These are phyloP conservation scores for Malacoctenus gilli DNA, from an alignment of 2,797 vertebrate species.

Conservation along the genomic window DNA sequence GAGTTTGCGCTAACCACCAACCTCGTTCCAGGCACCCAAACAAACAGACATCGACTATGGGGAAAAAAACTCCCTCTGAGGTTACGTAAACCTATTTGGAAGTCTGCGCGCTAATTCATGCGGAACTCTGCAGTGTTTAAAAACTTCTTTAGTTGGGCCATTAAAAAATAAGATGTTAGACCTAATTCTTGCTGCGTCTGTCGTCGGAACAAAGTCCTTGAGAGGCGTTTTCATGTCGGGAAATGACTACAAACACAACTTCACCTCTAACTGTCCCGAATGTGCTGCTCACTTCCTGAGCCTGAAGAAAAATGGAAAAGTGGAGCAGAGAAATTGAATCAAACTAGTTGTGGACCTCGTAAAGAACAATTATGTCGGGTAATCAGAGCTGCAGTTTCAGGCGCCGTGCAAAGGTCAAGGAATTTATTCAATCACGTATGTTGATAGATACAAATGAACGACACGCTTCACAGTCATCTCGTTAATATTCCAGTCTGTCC, in stretches of 20 bases:
- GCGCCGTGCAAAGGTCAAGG: too few species aligned
- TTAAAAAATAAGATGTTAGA: neutral
- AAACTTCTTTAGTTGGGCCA: neutral
- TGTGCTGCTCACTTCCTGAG: neutral
- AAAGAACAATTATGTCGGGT: neutral
- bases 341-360: neutral
- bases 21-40: too few species aligned
- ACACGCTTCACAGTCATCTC: too few species aligned
- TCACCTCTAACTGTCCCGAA: neutral
- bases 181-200: slow-evolving; percentile 1
- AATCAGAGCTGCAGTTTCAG: neutral
- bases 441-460: too few species aligned
- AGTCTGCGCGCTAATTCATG: too few species aligned
- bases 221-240: neutral
- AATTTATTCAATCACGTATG: too few species aligned
- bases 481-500: slow-evolving; percentile 11
- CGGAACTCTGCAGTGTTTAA: neutral
- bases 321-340: neutral
- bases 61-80: too few species aligned
- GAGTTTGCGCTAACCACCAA: too few species aligned
- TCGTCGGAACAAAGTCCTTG: neutral
- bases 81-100: too few species aligned
- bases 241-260: neutral
- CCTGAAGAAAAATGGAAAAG: neutral
- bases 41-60: too few species aligned